A percentile compares a stretch with the other conserved stretches of the same genome.
Conservation (phyloP, 2,888 invertebrate species). For the Lasioglossum pauxillum region DNA sequence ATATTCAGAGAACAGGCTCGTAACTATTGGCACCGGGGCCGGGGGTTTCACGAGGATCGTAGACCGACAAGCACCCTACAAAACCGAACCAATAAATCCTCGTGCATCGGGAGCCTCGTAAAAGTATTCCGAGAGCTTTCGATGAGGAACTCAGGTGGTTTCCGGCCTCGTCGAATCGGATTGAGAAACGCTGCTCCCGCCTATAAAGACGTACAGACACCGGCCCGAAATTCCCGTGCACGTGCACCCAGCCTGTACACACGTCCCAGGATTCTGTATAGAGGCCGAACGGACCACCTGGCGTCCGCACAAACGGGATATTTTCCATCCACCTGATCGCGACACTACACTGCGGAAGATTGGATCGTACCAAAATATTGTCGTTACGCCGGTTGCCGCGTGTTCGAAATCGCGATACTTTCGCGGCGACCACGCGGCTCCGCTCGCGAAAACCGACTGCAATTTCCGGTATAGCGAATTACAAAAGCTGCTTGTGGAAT, state of each 20-base stretch:
- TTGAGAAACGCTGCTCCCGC: background rate
- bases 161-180: background rate
- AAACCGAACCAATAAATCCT: background rate
- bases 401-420: constrained; percentile 65
- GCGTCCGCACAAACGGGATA: constrained; percentile 50
- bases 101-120: constrained; percentile 2
- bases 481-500: background rate
- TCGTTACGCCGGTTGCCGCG: constrained; percentile 66
- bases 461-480: constrained; percentile 49
- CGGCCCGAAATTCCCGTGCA: background rate
- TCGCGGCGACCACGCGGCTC: constrained; percentile 24
- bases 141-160: constrained; percentile 13
- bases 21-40: background rate
- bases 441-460: constrained; percentile 45
- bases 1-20: background rate
- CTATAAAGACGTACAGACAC: background rate
- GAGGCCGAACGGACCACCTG: constrained; percentile 45
- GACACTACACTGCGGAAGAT: constrained; percentile 61
- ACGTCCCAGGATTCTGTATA: background rate
- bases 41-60: constrained; percentile 3
- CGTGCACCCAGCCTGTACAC: background rate
- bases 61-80: background rate
- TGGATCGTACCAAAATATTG: constrained; percentile 70
- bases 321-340: constrained; percentile 70
- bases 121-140: constrained; percentile 12